Conservation (phyloP, 2,113 vertebrate genomes). For the Myiozetetes cayanensis region DNA sequence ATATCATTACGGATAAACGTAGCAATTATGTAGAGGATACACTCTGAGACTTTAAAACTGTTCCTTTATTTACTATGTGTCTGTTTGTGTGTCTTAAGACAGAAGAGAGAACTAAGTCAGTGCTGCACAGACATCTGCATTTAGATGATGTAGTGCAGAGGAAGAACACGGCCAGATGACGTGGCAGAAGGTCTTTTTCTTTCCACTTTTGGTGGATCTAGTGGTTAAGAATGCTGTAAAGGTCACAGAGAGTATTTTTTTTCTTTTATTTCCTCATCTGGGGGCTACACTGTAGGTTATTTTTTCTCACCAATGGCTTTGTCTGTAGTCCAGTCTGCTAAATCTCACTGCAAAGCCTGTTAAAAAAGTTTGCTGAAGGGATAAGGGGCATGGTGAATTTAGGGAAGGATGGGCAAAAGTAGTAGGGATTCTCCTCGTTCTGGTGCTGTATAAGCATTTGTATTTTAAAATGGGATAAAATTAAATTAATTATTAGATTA, state of each 20-base stretch:
- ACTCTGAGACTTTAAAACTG: not conserved
- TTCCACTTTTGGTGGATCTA: not conserved
- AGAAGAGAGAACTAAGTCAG: not conserved
- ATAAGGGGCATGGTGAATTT: not conserved
- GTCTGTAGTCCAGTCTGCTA: not conserved
- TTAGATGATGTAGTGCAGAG: not conserved
- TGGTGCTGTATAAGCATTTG: not conserved
- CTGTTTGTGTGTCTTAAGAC: not conserved
- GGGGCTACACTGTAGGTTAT: not conserved
- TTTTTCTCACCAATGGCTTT: not conserved
- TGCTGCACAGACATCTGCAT: not conserved
- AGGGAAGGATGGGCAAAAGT: not conserved
- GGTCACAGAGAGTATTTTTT: not conserved
- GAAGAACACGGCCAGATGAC: not conserved
- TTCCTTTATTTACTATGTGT: not conserved
- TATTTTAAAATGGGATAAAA: not conserved
- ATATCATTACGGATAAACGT: slow-evolving; percentile 36
- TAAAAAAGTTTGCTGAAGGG: not conserved
- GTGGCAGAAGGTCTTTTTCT: not conserved
- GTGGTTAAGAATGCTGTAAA: not conserved
- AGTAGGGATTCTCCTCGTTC: not conserved
- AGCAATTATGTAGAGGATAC: not conserved
- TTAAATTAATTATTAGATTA: not conserved
- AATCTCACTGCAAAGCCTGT: not conserved
- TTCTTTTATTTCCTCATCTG: not conserved